Evolutionary conservation across 92 coral and sea anemone species (phyloP), one percentile per base, ranked within the genome.

Genomic region (Phenganax marumi): DNA sequence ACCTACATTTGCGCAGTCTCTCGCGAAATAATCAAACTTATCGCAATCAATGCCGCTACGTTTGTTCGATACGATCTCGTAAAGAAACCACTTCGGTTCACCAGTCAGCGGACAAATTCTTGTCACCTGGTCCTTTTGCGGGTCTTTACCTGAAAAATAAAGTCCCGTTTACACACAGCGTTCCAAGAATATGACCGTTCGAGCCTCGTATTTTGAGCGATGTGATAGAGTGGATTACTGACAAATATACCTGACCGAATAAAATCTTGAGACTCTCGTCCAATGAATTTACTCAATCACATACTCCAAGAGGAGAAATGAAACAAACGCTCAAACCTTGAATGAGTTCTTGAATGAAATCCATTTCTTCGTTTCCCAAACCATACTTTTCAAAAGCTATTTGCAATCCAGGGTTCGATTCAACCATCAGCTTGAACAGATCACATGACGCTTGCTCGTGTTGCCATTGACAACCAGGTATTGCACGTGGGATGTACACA

Each of bases 31-130:
- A 62, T 95, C 98, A 85, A 92, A 95, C 75, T 95, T 95, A 81
- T 95, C 98, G 19, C 93, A 97, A 80, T 95, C 98, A 39, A 95
- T 95, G 12, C 97, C 98, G 8, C 92, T 92, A 22, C 97, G 81
- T 72, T 95, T 95, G 89, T 94, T 95, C 7, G 98, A 97, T 23
- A 95, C 97, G 73, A 95, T 95, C 92, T 95, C 63, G 64, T 81
- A 81, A 62, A 53, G 71, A 56, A 78, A 78, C 83, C 83, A 78
- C 33, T 78, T 70, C 16, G 73, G 49, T 22, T 79, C 43, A 3
- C 80, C 66, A 48, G 73, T 26, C 17, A 68, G 76, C 68, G 80
- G 58, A 78, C 64, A 81, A 74, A 64, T 69, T 85, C 63, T 66
- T 81, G 55, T 79, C 82, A 52, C 85, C 53, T 21, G 76, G 77